Evolutionary conservation across 2,888 invertebrate species (phyloP).

Genomic region (Stegophylla sp.): DNA sequence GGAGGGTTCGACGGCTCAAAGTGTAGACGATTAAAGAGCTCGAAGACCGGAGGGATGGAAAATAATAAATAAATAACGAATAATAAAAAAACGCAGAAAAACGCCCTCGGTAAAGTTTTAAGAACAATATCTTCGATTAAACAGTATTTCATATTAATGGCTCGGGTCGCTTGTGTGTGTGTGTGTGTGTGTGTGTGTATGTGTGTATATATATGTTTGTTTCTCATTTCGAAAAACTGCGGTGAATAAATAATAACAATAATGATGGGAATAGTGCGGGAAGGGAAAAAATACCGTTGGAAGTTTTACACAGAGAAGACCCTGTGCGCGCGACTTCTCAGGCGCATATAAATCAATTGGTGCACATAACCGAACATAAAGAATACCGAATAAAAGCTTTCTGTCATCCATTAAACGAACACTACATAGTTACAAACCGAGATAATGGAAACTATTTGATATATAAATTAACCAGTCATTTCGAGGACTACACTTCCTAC

Average conservation of each 20-base stretch:
- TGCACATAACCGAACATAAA: conserved; percentile 57
- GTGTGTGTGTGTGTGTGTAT: conserved; percentile 1
- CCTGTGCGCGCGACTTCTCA: conserved; percentile 36
- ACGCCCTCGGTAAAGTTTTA: conserved; percentile 59
- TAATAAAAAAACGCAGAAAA: conserved; percentile 57
- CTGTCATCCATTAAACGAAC: conserved; percentile 51
- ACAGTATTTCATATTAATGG: conserved; percentile 59
- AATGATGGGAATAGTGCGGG: conserved; percentile 51
- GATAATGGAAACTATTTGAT: conserved; percentile 57
- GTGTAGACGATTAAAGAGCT: conserved; percentile 59
- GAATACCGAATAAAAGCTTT: conserved; percentile 55
- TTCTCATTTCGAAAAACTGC: conserved; percentile 58
- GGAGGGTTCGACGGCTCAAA: conserved; percentile 59
- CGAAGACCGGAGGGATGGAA: conserved; percentile 36
- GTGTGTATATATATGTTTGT: conserved; percentile 50
- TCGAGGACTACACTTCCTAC: conserved; percentile 15
- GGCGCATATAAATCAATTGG: conserved; percentile 57
- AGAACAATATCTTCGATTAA: conserved; percentile 59
- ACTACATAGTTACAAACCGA: conserved; percentile 44
- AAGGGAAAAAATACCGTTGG: conserved; percentile 52
- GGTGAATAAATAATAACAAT: conserved; percentile 59
- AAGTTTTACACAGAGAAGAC: conserved; percentile 41
- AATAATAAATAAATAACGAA: conserved; percentile 59
- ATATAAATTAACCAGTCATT: conserved; percentile 52
- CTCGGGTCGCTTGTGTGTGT: conserved; percentile 44